Conservation (phyloP, 2,797 vertebrate species). For the Ctenochaetus hawaiiensis region DNA sequence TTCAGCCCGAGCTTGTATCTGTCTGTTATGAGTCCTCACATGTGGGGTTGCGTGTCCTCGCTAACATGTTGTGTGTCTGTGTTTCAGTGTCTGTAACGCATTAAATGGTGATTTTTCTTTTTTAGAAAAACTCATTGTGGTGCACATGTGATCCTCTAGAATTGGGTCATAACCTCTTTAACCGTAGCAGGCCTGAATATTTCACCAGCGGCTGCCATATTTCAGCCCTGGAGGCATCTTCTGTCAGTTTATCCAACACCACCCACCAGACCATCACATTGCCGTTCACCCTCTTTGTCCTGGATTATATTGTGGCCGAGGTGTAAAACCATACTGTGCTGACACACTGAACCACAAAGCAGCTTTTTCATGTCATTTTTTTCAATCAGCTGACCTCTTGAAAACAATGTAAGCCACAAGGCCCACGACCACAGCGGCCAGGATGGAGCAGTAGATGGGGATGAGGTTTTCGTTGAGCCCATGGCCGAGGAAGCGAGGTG, state of each 20-base stretch:
- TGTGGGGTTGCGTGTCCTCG: constrained; percentile 35
- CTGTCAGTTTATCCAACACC: constrained; percentile 23
- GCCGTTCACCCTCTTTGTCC: constrained; percentile 24
- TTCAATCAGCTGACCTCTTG: constrained; percentile 88
- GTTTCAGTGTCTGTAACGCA: constrained; percentile 29
- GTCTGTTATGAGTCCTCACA: constrained; percentile 41
- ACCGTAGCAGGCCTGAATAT: constrained; percentile 47
- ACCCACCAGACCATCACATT: constrained; percentile 10
- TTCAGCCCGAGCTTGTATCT: constrained; percentile 34
- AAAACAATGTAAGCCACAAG: constrained; percentile 94
- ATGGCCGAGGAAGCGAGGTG: constrained; percentile 85
- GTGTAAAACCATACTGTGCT: constrained; percentile 34
- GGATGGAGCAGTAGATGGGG: constrained; percentile 97
- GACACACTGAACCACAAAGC: constrained; percentile 23
- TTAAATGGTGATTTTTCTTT: constrained; percentile 29
- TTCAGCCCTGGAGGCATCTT: constrained; percentile 37
- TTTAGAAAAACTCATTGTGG: constrained; percentile 8
- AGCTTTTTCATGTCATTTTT: constrained; percentile 6
- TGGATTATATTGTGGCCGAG: constrained; percentile 1
- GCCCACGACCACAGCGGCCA: constrained; percentile 94
- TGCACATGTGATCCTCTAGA: constrained; percentile 40
- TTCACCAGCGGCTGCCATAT: constrained; percentile 26
- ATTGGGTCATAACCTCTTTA: constrained; percentile 64
- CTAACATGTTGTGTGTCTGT: constrained; percentile 27
- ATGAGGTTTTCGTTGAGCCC: constrained; percentile 94